phyloP scores from a whole-genome alignment of 2,888 invertebrate genomes.

The Cinara cedri region DNA sequence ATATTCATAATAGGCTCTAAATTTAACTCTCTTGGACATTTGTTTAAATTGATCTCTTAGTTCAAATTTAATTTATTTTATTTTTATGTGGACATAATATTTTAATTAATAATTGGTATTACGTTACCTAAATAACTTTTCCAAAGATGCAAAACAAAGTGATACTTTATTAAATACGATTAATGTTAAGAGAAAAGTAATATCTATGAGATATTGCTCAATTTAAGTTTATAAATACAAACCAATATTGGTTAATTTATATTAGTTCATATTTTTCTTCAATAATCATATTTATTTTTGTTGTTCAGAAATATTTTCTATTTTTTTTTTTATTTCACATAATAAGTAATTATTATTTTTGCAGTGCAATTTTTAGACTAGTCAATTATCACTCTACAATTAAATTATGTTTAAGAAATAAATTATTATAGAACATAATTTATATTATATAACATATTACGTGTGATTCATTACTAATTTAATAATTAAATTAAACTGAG shows the following conservation, averaged over 20 bases:
- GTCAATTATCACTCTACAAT: not conserved
- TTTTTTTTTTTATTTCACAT: too few relatives aligned
- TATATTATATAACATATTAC: too few relatives aligned
- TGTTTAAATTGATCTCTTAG: not conserved
- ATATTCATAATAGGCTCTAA: too few relatives aligned
- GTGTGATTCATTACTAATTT: too few relatives aligned
- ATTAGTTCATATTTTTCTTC: too few relatives aligned
- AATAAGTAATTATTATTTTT: not conserved
- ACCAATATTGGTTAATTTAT: too few relatives aligned
- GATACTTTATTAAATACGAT: not conserved
- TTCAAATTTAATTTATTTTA: not conserved
- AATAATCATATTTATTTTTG: not conserved
- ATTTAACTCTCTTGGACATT: not conserved
- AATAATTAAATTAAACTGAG: too few relatives aligned
- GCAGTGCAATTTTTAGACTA: not conserved
- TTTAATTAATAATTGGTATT: not conserved
- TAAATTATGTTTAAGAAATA: not conserved
- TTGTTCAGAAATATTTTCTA: not conserved
- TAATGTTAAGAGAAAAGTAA: not conserved
- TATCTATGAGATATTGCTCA: not conserved
- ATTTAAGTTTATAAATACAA: not conserved
- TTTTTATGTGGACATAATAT: not conserved
- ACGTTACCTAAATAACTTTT: not conserved
- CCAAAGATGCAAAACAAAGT: conserved; percentile 17
- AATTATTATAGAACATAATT: too few relatives aligned